Base-by-base conservation (phyloP, 2,797 vertebrate genomes). In the Florisuga fusca region DNA sequence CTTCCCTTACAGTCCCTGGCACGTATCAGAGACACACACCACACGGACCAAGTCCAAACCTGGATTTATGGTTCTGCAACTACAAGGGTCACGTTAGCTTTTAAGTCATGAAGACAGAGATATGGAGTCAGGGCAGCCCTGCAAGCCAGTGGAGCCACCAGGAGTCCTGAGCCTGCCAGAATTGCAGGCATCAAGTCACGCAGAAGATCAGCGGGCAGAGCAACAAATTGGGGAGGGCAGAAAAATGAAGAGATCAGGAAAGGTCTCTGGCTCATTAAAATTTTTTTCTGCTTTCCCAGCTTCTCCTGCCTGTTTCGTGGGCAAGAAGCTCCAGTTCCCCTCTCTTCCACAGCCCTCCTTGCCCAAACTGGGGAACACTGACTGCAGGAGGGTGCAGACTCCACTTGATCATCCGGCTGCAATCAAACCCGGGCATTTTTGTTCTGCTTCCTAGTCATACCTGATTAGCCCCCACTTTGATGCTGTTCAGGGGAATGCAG, bases 381-480 rank as follows among this genome's bases (percentile, higher is more conserved):
- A 23, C 89, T 34, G 84, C 81, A 3, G 89, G 89, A 94, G 87
- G 82, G 84, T 75, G 76, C 78, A 62, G 84, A n/a, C 92, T 89
- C 59, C 48, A 25, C 89, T 85, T 34, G 64, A 85, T 68, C 48
- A 81, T 57, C 67, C 61, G 9, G 82, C 62, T 20, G 6, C 87
- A 95, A 94, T 55, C 87, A 80, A 92, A 89, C 54, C 20, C 5
- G 66, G 53, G 53, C 72, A 58, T 77, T 93, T 92, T 23, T 66
- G 34, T 69, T 78, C 93, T 84, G 84, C 87, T 85, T 86, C 73
- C 93, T 48, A 77, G 82, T 87, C 91, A 85, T 45, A 96, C 89
- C 96, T 94, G 93, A 96, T 96, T 91, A 96, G 81, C 48, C 31
- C 74, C 66, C 21, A 31, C 92, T 96, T 96, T 95, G 95, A 92